Base-by-base conservation (phyloP, 2,888 invertebrate species). In the Eupeodes luniger region DNA sequence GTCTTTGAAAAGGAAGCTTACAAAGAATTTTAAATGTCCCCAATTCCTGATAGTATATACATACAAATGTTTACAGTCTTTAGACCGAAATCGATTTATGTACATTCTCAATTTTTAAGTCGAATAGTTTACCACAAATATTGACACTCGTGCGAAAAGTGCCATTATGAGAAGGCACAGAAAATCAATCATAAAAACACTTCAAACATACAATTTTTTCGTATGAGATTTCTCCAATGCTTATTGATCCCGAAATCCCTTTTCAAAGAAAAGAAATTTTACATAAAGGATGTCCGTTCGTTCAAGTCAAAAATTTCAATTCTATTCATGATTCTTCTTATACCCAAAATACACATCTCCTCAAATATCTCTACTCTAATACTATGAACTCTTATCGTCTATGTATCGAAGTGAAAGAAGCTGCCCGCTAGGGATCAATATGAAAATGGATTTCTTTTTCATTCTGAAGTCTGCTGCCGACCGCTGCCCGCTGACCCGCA, bases 361-460 rank as follows among this genome's bases (percentile, higher is more conserved):
- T 27, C 27, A 27, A 27, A 27, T 27, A 27, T 27, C 27, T 27
- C 27, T 27, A 27, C 27, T 27, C 27, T 27, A 27, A 27, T 27
- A 27, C 27, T 27, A 27, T 27, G 27, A 27, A 34, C 4, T 27
- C 14, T 59, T 59, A 7, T 59, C 1, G 1, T 34, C 14, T 14
- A 9, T n/a, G 9, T 16, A 16, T 34, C 27, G 27, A 55, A 34
- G 61, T 55, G 62, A 55, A 81, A 36, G 55, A 64, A 77, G 57
- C 77, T 77, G 53, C 70, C 82, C 82, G 34, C 27, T 12, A 16
- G 77, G 77, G 77, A 77, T 70, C 64, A 76, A 76, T 76, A 75
- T 55, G 55, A 70, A 76, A 81, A 81, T 81, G 36, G 76, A 76
- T 70, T 70, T 64, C 77, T 64, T 49, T 59, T 59, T 59, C n/a